Base-by-base conservation (phyloP, 1,140 invertebrate genomes). In the Ditylenchus dipsaci region DNA sequence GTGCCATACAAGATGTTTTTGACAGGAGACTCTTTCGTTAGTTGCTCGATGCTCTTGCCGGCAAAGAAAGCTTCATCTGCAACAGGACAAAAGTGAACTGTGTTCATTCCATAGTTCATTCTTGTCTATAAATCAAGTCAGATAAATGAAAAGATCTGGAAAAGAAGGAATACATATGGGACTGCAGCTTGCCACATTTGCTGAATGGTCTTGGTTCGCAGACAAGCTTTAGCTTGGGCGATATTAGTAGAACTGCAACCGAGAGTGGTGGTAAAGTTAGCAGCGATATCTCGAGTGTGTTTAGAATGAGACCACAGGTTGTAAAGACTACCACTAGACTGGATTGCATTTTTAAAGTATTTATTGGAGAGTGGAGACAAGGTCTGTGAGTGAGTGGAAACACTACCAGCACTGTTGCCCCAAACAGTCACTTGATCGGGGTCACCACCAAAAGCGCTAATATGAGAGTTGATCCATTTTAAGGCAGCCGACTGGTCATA, bases 401-500 rank as follows among this genome's bases (percentile, higher is more conserved):
- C 66, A 68, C 21, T 19, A 5, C 33, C 93, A 11, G 93, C 92
- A 84, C 95, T 93, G 23, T 57, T 19, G 15, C 93, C 82, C n/a
- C 95, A 94, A 13, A 96, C 85, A 0, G 93, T 96, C n/a, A 96
- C 89, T 80, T 93, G 93, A 74, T 91, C 88, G 8, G 91, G 90
- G 84, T 95, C 93, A 1, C 94, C 94, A 42, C 93, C 93, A 84
- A 97, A 96, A 29, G 88, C 86, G 63, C 87, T 88, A 65, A 95
- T 93, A 84, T 96, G 95, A 21, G 33, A 19, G n/a, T 68, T 43
- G 58, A 73, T 49, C 90, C 91, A 93, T 80, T 91, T n/a, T 89
- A 30, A 93, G 86, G 91, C 93, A 90, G 93, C 90, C 72, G 92
- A 85, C 83, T 95, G 93, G 84, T 95, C 93, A 84, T 91, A 93